Base-by-base conservation (phyloP, 2,113 vertebrate genomes). In the Charadrius vociferus region DNA sequence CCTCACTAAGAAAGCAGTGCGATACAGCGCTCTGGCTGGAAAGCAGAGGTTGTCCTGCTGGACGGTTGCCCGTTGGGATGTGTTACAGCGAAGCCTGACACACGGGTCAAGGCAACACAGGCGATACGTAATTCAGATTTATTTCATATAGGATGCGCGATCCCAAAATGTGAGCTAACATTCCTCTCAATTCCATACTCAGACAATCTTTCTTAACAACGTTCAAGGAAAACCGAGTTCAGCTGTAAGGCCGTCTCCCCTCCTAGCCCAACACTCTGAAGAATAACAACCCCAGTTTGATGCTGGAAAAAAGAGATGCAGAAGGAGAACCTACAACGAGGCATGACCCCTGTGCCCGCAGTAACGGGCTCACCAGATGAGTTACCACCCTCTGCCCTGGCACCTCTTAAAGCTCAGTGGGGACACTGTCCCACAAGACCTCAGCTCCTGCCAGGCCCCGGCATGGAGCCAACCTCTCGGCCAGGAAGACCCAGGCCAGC, bases 351-450 rank as follows among this genome's bases (percentile, higher is more conserved):
- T 49, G 66, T 50, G 53, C 43, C 43, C 34, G 1, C 2, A 29
- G 12, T 6, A 27, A 2, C 0, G 0, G 49, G 53, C 23, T 53
- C 37, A 43, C 24, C 29, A 24, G 58, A 14, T 55, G n/a, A 45
- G 20, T 23, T 43, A 26, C 20, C 36, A 43, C 41, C 53, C 22
- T 23, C 49, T 49, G 49, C 23, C 49, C 32, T 37, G 27, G 13
- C 74, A 71, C 37, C 58, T n/a, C 58, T n/a, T 52, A 21, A 20
- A 45, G 36, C 67, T 63, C 41, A 12, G 10, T 5, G 62, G 18
- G 34, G 29, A 66, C 45, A 16, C 41, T 24, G 79, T 17, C 77
- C 61, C 78, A n/a, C 27, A 6, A 39, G 68, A 23, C 11, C 66
- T 18, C 3, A 1, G 34, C 6, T 14, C 32, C 50, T 34, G 27